These are phyloP conservation scores for Oscheius sp. DNA, from an alignment of 2,888 invertebrate species.

Conservation along the genomic window DNA sequence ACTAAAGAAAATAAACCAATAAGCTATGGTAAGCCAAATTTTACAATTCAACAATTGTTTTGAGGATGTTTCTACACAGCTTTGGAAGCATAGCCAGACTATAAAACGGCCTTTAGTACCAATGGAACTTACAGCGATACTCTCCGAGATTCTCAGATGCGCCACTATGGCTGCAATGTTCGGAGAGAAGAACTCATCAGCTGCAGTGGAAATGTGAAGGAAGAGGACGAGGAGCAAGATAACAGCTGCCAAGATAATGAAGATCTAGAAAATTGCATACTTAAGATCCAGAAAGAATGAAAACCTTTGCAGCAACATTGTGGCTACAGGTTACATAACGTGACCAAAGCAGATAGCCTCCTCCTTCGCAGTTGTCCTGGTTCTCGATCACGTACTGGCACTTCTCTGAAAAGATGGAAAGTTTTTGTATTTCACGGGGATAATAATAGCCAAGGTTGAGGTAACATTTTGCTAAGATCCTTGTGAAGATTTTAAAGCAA, in stretches of 20 bases:
- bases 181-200: slow-evolving; percentile 73
- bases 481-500: not conserved
- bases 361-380: slow-evolving; percentile 64
- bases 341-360: slow-evolving; percentile 66
- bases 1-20: too few species aligned
- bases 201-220: slow-evolving; percentile 60
- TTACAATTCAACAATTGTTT: too few species aligned
- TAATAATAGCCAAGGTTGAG: not conserved
- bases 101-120: too few species aligned
- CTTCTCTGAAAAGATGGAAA: slow-evolving; percentile 33
- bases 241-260: slow-evolving; percentile 49
- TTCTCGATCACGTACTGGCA: slow-evolving; percentile 59
- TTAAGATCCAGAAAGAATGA: too few species aligned
- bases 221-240: slow-evolving; percentile 59
- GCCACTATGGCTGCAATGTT: slow-evolving; percentile 75
- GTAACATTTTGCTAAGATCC: not conserved
- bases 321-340: slow-evolving; percentile 55
- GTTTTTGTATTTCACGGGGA: not conserved
- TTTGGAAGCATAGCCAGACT: too few species aligned
- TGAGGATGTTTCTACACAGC: too few species aligned
- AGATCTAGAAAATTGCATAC: slow-evolving; percentile 32
- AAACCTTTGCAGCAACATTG: slow-evolving; percentile 39
- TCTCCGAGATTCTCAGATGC: slow-evolving; percentile 75
- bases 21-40: too few species aligned
- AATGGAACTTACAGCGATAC: slow-evolving; percentile 75